These are phyloP conservation scores for Sebastes nivosus DNA, from an alignment of 2,797 vertebrate species.

Conservation along the genomic window DNA sequence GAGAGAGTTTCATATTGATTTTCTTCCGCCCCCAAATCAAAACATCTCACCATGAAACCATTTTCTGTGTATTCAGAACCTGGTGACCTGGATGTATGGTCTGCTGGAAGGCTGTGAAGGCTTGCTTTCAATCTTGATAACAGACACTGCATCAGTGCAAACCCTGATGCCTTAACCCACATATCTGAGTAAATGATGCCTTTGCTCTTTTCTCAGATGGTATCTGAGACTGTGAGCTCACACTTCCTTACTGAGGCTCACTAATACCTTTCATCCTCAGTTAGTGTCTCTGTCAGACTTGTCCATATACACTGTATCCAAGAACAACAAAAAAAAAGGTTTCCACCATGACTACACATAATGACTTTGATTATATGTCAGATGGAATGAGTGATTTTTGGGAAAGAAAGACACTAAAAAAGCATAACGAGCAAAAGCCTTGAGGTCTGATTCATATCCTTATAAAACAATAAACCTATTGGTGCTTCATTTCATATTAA, in stretches of 20 bases:
- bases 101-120: neutral
- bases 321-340: neutral
- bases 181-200: constrained; percentile 35
- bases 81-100: constrained; percentile 29
- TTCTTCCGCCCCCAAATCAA: constrained; percentile 12
- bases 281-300: neutral
- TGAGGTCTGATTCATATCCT: neutral
- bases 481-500: neutral
- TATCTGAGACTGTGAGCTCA: constrained; percentile 29
- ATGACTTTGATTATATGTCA: neutral
- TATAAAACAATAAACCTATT: neutral
- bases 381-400: neutral
- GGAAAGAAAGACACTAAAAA: neutral
- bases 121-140: constrained; percentile 58
- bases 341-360: too few relatives aligned
- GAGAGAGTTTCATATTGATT: neutral
- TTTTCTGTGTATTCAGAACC: constrained; percentile 50
- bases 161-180: constrained; percentile 35
- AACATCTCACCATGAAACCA: constrained; percentile 23
- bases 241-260: neutral
- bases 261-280: neutral
- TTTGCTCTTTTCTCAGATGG: constrained; percentile 26
- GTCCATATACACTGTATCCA: neutral
- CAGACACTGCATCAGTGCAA: neutral
- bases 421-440: neutral